Percentiles rank a stretch among this genome's conserved stretches.
Evolutionary conservation across 2,888 invertebrate species (phyloP).

Genomic region (Galeopsomyia nigrocyanea): DNA sequence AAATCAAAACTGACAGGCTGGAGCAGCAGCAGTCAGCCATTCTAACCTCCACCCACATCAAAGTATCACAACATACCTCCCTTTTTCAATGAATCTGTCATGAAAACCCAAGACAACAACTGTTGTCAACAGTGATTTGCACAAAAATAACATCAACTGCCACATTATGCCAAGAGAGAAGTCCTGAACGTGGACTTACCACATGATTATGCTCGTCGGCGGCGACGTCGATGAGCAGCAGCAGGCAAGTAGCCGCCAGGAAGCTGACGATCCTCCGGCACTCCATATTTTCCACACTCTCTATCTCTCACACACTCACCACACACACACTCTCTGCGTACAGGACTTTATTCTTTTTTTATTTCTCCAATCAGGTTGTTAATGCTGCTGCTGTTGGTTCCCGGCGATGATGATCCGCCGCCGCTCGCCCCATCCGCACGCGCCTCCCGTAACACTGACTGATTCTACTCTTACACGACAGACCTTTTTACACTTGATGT

Average conservation of each 20-base stretch:
- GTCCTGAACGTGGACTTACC: constrained; percentile 70
- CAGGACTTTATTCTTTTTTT: not conserved
- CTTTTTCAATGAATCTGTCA: not conserved
- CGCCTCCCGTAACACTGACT: not conserved
- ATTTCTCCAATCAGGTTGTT: not conserved
- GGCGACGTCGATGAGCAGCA: constrained; percentile 54
- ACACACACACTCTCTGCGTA: not conserved
- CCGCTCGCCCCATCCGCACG: constrained; percentile 31
- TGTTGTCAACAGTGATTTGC: constrained; percentile 12
- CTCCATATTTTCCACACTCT: constrained; percentile 31
- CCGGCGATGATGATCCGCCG: constrained; percentile 16
- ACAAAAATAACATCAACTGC: constrained; percentile 1
- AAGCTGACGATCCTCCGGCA: constrained; percentile 46
- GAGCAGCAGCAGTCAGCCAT: not conserved
- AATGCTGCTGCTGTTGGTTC: not conserved
- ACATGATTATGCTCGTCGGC: constrained; percentile 85
- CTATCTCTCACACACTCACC: not conserved
- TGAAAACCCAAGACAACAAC: not conserved
- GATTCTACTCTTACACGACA: too few species aligned
- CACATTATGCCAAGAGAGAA: constrained; percentile 28
- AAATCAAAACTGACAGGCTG: not conserved
- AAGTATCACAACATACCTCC: not conserved
- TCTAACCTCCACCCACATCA: not conserved
- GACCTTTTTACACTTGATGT: too few species aligned
- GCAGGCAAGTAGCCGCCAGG: constrained; percentile 54